Conservation (phyloP, 1,140 invertebrate genomes). For the Brachionus manjavacas region DNA sequence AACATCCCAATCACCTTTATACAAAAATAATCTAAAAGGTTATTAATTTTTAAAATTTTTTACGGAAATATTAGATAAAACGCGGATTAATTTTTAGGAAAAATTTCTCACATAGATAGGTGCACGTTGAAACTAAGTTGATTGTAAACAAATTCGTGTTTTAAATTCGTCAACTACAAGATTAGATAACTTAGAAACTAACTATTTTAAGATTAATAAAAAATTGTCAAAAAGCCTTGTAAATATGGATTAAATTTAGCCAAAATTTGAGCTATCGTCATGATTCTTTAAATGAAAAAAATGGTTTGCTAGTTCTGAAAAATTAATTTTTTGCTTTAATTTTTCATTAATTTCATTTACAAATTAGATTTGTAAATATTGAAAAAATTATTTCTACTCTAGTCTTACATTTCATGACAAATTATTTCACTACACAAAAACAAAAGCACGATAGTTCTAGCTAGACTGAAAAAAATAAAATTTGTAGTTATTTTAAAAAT, state of each 20-base stretch:
- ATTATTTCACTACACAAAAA: neutral
- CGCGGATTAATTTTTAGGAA: neutral
- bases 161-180: neutral
- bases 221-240: neutral
- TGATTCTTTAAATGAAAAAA: no score
- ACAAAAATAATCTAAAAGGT: neutral
- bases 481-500: neutral
- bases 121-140: neutral
- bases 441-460: neutral
- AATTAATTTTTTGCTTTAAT: no score
- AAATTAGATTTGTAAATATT: neutral
- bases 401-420: neutral
- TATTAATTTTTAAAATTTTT: neutral
- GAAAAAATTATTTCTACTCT: no score
- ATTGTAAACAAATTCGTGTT: neutral
- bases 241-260: neutral
- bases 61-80: neutral
- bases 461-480: neutral
- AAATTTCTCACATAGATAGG: neutral
- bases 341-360: neutral
- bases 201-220: neutral
- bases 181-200: neutral
- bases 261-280: neutral
- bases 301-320: no score
- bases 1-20: neutral